Conservation (phyloP, 1,140 invertebrate species). For the Polypedilum vanderplanki region DNA sequence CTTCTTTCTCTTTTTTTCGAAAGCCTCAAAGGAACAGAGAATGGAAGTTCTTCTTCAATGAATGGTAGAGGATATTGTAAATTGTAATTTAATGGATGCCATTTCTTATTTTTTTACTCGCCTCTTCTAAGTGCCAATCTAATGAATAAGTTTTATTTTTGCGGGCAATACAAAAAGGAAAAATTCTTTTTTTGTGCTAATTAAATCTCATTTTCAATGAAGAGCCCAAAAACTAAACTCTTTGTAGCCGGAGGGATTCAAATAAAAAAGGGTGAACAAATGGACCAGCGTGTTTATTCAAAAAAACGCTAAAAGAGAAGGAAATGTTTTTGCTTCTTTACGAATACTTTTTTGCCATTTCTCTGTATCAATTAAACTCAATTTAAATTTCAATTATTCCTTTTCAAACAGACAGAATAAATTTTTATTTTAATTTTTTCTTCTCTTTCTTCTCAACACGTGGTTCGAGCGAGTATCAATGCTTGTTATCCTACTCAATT, state of each 20-base stretch:
- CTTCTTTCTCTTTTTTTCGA: neutral
- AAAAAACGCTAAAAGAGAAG: too few species aligned
- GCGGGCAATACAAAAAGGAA: neutral
- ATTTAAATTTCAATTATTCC: too few species aligned
- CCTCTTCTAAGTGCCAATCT: too few species aligned
- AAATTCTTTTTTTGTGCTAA: conserved; percentile 5
- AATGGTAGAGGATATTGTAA: neutral
- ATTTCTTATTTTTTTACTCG: conserved; percentile 2
- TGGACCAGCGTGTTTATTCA: too few species aligned
- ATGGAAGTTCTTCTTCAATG: neutral
- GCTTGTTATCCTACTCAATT: conserved; percentile 97
- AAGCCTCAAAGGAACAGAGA: neutral
- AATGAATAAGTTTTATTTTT: too few species aligned
- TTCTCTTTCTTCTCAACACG: conserved; percentile 49
- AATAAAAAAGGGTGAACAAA: too few species aligned
- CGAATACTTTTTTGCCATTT: too few species aligned
- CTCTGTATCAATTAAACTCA: too few species aligned
- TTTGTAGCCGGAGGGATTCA: too few species aligned
- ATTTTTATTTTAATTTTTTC: neutral
- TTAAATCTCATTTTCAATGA: neutral
- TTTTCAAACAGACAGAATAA: neutral
- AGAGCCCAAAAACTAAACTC: neutral
- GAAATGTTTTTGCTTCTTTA: too few species aligned
- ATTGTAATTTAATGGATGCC: conserved; percentile 13
- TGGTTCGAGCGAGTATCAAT: conserved; percentile 99